A percentile compares a stretch with the other conserved stretches of the same genome.
Evolutionary conservation across 2,888 invertebrate species (phyloP).

Genomic region (Theretra japonica): DNA sequence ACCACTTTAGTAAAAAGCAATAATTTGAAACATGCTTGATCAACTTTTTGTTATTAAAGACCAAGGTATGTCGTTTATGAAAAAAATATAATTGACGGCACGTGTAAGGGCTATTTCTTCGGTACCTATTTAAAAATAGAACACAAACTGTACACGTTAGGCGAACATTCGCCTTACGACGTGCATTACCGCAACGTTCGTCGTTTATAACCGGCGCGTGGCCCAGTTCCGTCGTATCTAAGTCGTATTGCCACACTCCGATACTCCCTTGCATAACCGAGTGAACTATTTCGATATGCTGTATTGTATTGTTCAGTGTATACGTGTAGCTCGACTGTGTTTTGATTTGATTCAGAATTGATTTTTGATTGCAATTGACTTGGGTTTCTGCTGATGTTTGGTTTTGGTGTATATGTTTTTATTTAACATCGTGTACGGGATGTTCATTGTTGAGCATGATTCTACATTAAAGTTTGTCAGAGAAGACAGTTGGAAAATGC

Average conservation of each 20-base stretch:
- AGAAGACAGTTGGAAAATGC: too few species aligned
- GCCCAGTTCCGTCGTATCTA: conserved; percentile 72
- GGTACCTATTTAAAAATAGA: too few species aligned
- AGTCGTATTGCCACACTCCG: conserved; percentile 65
- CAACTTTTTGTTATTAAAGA: too few species aligned
- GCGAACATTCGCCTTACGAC: background rate
- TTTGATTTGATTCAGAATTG: conserved; percentile 27
- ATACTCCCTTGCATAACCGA: conserved; percentile 70
- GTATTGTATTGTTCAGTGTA: conserved; percentile 49
- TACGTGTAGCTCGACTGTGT: conserved; percentile 51
- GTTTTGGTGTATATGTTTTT: too few species aligned
- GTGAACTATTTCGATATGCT: conserved; percentile 76
- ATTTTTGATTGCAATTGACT: conserved; percentile 11
- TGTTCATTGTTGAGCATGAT: too few species aligned
- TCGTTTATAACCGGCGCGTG: conserved; percentile 58
- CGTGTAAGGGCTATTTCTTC: too few species aligned
- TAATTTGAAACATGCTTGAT: too few species aligned
- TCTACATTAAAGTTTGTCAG: too few species aligned
- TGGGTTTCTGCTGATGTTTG: background rate
- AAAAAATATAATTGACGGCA: too few species aligned
- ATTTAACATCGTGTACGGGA: too few species aligned
- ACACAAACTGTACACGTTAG: background rate
- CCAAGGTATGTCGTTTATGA: too few species aligned
- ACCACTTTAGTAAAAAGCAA: too few species aligned
- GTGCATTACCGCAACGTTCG: conserved; percentile 47